A percentile compares a stretch with the other conserved stretches of the same genome.
Evolutionary conservation across 2,888 invertebrate species (phyloP).

Genomic region (Odontocolon sp.): DNA sequence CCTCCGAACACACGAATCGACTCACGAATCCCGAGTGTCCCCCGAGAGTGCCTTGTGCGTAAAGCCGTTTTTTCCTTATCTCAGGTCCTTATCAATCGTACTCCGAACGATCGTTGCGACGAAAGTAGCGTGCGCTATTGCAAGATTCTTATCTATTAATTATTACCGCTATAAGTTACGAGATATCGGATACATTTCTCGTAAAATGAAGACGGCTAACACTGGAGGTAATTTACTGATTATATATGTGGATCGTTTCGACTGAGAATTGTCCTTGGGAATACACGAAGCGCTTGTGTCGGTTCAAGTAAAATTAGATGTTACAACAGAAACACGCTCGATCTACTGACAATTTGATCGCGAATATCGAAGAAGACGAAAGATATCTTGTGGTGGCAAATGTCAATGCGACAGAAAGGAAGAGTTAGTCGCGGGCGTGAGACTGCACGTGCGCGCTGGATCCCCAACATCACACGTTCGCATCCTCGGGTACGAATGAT

Average conservation of each 20-base stretch:
- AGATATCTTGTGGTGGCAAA: neutral
- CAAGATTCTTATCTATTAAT: neutral
- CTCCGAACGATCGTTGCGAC: neutral
- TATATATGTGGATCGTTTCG: neutral
- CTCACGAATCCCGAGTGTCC: neutral
- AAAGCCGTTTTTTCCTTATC: conserved; percentile 11
- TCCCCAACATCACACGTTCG: neutral
- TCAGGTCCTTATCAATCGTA: neutral
- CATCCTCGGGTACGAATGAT: conserved; percentile 11
- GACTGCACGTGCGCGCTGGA: conserved; percentile 17
- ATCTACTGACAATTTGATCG: neutral
- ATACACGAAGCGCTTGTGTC: neutral
- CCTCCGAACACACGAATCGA: neutral
- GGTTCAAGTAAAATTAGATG: too few relatives aligned
- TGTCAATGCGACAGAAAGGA: neutral
- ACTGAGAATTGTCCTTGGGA: neutral
- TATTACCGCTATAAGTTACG: neutral
- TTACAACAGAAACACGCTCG: neutral
- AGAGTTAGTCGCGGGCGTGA: conserved; percentile 12
- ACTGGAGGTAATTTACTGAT: neutral
- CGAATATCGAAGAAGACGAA: neutral
- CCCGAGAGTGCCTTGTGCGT: neutral
- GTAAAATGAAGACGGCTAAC: neutral
- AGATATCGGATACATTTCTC: neutral
- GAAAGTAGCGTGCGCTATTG: neutral